A percentile compares a stretch with the other conserved stretches of the same genome.
phyloP scores from a whole-genome alignment of 2,888 invertebrate genomes.

The Lobophora halterata region DNA sequence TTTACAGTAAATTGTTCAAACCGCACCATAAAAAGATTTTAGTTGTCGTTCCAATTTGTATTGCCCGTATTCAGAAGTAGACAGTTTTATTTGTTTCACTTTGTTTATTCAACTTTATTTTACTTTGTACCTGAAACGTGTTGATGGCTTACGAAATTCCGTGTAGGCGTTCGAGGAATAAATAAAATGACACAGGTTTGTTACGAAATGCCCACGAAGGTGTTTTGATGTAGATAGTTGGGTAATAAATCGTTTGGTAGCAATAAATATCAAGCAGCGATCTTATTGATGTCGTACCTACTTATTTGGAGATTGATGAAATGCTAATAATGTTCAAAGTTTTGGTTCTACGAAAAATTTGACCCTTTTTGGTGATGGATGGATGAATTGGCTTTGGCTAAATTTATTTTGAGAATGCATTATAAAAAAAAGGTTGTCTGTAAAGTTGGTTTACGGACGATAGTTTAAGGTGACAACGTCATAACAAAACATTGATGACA shows the following conservation, averaged over 20 bases:
- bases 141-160: constrained; percentile 23
- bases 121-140: constrained; percentile 11
- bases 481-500: no score
- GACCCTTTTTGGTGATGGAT: no score
- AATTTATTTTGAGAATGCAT: no score
- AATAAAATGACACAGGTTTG: constrained; percentile 27
- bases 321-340: not conserved
- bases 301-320: constrained; percentile 6
- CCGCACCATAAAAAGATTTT: constrained; percentile 9
- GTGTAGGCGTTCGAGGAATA: constrained; percentile 31
- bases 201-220: constrained; percentile 26
- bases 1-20: constrained; percentile 8
- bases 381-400: no score
- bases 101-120: constrained; percentile 18
- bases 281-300: not conserved
- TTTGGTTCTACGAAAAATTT: no score
- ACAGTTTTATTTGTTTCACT: constrained; percentile 10
- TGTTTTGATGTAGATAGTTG: constrained; percentile 14
- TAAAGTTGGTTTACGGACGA: no score
- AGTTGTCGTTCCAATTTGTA: constrained; percentile 8
- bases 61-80: constrained; percentile 7
- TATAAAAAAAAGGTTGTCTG: no score
- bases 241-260: constrained; percentile 15
- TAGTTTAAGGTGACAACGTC: no score
- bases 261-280: constrained; percentile 5